These are phyloP conservation scores for Criorhina ranunculi DNA, from an alignment of 2,888 invertebrate species.

Conservation along the genomic window DNA sequence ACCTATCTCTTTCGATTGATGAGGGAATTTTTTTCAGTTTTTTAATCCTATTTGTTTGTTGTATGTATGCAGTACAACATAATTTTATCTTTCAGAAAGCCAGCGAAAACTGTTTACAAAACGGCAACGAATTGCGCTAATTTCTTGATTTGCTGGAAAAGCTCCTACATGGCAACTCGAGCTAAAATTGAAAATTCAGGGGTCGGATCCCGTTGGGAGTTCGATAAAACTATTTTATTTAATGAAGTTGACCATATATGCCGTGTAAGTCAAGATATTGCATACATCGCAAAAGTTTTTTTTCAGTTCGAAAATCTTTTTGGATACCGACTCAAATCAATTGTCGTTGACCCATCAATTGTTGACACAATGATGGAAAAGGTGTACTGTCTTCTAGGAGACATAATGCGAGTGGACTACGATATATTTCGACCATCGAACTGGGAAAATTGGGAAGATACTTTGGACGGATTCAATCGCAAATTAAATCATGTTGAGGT, in stretches of 20 bases:
- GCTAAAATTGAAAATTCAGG: conserved; percentile 94
- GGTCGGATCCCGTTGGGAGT: conserved; percentile 96
- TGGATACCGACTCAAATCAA: conserved; percentile 93
- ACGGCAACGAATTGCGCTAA: conserved; percentile 83
- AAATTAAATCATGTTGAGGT: conserved; percentile 91
- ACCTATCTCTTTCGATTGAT: no score
- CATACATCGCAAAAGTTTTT: conserved; percentile 91
- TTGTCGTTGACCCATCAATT: conserved; percentile 93
- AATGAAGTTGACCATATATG: conserved; percentile 94
- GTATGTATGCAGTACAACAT: no score
- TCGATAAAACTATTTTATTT: conserved; percentile 92
- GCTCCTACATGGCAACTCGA: conserved; percentile 90
- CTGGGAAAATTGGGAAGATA: conserved; percentile 94
- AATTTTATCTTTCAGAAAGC: conserved; percentile 78
- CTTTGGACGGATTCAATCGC: conserved; percentile 90
- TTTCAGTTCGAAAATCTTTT: conserved; percentile 96
- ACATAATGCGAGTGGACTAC: conserved; percentile 91
- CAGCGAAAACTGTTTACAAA: conserved; percentile 81
- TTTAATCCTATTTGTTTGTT: no score
- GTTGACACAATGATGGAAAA: conserved; percentile 94
- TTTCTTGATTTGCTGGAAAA: conserved; percentile 84
- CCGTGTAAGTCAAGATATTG: conserved; percentile 91
- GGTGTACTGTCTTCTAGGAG: conserved; percentile 90
- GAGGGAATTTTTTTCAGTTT: no score
- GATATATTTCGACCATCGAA: conserved; percentile 92